Conservation (phyloP, 2,888 invertebrate species). For the Cataglyphis albicans region DNA sequence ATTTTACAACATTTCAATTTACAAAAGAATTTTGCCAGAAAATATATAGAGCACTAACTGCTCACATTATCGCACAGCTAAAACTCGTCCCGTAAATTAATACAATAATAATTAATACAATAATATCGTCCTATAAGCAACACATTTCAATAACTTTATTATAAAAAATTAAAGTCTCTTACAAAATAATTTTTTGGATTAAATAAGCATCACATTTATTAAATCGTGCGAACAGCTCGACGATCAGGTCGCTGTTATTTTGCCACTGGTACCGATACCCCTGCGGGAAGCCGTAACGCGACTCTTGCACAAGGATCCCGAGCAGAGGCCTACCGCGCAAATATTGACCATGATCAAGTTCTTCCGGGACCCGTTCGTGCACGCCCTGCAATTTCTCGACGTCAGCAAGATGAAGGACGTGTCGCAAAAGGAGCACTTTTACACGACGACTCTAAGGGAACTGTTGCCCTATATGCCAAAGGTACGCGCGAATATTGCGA, state of each 20-base stretch:
- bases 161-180: neutral
- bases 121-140: neutral
- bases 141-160: neutral
- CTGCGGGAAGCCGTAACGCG: slow-evolving; percentile 95
- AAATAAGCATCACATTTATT: neutral
- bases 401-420: slow-evolving; percentile 97
- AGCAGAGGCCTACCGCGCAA: slow-evolving; percentile 96
- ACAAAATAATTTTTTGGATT: neutral
- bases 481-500: slow-evolving; percentile 84
- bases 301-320: slow-evolving; percentile 93
- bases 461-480: slow-evolving; percentile 95
- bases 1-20: neutral
- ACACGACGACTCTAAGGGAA: slow-evolving; percentile 94
- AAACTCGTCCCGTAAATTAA: neutral
- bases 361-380: slow-evolving; percentile 94
- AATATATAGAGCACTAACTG: neutral
- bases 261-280: slow-evolving; percentile 93
- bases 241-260: slow-evolving; percentile 91
- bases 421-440: slow-evolving; percentile 95
- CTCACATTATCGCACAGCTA: neutral
- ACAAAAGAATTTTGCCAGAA: neutral
- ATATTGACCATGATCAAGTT: slow-evolving; percentile 95
- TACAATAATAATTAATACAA: neutral
- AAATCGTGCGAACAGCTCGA: slow-evolving; percentile 90
- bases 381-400: slow-evolving; percentile 97